Base-by-base conservation (phyloP, 2,888 invertebrate species). In the Idaea straminata region DNA sequence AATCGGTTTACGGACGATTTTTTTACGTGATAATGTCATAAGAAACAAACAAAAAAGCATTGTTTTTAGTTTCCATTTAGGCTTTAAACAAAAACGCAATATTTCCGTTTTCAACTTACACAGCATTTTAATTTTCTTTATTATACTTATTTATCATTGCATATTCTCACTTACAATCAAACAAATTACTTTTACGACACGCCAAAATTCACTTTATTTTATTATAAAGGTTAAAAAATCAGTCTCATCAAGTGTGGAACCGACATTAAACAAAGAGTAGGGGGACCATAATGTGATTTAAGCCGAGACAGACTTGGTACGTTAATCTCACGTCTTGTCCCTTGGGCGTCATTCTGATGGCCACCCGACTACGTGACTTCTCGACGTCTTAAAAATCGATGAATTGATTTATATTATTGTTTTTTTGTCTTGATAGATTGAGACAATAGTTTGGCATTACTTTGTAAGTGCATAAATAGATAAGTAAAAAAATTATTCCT, bases 211-310 rank as follows among this genome's bases (percentile, higher is more conserved):
- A 47, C 47, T 47, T 38, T 47, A 47, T 13, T 4, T 47, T 10
- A 47, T 47, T 47, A 47, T 7, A 10, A 47, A 78, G 73, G 47
- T 70, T 73, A 73, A 83, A 86, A 87, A 84, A 83, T 77, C 82
- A 66, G 76, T 66, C 77, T 81, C 77, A 79, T 81, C 76, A 78
- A 77, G 47, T 47, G 83, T 83, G 83, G 83, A 80, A 83, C 85
- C 74, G 75, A 77, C 83, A 85, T 86, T 86, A 89, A 84, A 88
- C 86, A 86, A 83, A 84, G 83, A 83, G 73, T 77, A 77, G 47
- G 78, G 77, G 83, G 83, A 71, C 79, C 75, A 76, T 89, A 89
- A 89, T 90, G 91, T 89, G 91, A 89, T 89, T 90, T 90, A 89
- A 83, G 85, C 77, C 66, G 84, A 84, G 88, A 88, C 87, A 87